These are phyloP conservation scores for Ridgeia piscesae DNA, from an alignment of 1,140 invertebrate species.

Conservation along the genomic window DNA sequence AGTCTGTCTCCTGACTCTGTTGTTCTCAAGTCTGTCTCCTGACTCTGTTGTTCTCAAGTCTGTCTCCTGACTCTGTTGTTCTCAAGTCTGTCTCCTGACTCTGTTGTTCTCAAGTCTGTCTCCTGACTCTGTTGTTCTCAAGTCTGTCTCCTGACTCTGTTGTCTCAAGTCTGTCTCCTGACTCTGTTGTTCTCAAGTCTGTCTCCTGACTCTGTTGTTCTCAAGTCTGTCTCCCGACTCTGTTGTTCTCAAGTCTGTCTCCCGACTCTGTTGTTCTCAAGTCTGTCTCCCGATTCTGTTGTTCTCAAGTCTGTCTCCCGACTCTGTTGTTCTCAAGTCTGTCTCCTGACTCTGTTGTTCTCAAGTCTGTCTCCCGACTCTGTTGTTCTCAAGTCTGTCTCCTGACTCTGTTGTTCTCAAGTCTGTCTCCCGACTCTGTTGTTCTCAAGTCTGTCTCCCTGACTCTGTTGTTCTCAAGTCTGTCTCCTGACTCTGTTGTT, in stretches of 20 bases:
- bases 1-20: too few species aligned
- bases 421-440: slow-evolving; percentile 30
- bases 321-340: slow-evolving; percentile 41
- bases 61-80: too few species aligned
- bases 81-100: background rate
- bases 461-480: background rate
- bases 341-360: too few species aligned
- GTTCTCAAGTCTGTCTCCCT: slow-evolving; percentile 43
- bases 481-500: slow-evolving; percentile 31
- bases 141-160: slow-evolving; percentile 25
- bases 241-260: background rate
- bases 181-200: background rate
- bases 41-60: slow-evolving; percentile 41
- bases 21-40: background rate
- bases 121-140: too few species aligned
- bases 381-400: slow-evolving; percentile 45
- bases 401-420: too few species aligned
- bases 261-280: slow-evolving; percentile 38
- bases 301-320: background rate
- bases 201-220: slow-evolving; percentile 31
- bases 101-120: slow-evolving; percentile 44
- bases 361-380: background rate
- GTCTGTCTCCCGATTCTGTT: too few species aligned
- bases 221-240: slow-evolving; percentile 47
- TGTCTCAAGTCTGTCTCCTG: too few species aligned